Base-by-base conservation (phyloP, 2,113 vertebrate genomes). In the Ctenodactylus gundi region DNA sequence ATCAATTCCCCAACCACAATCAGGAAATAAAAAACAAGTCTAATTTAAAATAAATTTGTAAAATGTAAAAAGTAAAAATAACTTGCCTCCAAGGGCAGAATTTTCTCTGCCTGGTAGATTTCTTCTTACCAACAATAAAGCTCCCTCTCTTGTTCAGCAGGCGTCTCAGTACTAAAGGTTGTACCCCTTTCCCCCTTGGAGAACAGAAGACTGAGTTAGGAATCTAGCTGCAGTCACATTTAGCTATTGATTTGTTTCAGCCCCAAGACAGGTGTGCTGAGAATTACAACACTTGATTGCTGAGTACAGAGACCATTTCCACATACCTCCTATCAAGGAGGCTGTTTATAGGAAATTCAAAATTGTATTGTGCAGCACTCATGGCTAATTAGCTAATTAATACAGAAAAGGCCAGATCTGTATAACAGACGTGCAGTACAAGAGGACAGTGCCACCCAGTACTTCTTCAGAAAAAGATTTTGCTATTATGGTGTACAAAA, bases 171-270 rank as follows among this genome's bases (percentile, higher is more conserved):
- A 90, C 55, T 89, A 7, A 96, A 83, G 41, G 53, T 93, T 86
- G 29, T 0, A 4, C 4, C 73, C 62, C 27, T 76, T 53, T 64
- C 29, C 73, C 60, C 34, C 78, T 95, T 29, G 75, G 91, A 97
- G 86, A 86, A 46, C 8, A 96, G 78, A 85, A 96, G 82, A 97
- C 62, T 67, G 83, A 97, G 53, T 93, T 96, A 92, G 82, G 57
- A 93, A 84, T 77, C 68, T 94, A 88, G 62, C 67, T 90, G 73
- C 21, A 29, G 90, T 95, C 36, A 91, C 80, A 51, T 14, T 29
- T 89, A 65, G 53, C 78, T 97, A 94, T 96, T 95, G 90, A 97
- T 96, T 53, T 68, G 34, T 94, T 84, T 88, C 81, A 87, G 68
- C 83, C 73, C 83, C 44, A 95, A 95, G 86, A 80, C 4, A 94